Evolutionary conservation across 2,797 vertebrate genomes (phyloP).

Genomic region (Phoebastria nigripes): DNA sequence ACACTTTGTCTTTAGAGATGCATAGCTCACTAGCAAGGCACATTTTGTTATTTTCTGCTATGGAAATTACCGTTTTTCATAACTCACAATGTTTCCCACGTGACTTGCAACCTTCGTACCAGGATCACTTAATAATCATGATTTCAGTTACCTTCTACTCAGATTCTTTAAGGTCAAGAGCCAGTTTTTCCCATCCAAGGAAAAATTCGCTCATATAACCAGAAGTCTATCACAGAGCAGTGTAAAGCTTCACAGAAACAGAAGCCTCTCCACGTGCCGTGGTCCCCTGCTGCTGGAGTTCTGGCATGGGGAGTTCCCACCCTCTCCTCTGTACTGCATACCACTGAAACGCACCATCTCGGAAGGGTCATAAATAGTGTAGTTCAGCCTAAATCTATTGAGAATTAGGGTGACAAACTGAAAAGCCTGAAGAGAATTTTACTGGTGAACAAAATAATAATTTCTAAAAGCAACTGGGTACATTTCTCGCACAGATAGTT

Average conservation of each 20-base stretch:
- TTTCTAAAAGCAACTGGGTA: not conserved
- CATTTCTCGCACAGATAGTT: not conserved
- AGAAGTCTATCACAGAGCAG: not conserved
- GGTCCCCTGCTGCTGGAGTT: not conserved
- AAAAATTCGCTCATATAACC: not conserved
- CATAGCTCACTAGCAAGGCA: not conserved
- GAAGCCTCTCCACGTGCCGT: not conserved
- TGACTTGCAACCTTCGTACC: not conserved
- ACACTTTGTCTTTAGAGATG: not conserved
- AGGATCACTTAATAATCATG: not conserved
- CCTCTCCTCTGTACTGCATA: not conserved
- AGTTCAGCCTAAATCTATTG: not conserved
- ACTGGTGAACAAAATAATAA: not conserved
- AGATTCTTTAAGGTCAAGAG: not conserved
- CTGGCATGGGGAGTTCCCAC: not conserved
- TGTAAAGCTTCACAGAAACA: not conserved
- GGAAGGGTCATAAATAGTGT: not conserved
- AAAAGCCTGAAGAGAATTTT: not conserved
- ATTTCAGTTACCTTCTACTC: not conserved
- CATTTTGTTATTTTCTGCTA: not conserved
- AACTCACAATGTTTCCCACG: not conserved
- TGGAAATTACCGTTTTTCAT: not conserved
- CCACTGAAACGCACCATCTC: not conserved
- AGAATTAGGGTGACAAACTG: not conserved
- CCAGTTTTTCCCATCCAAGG: not conserved